Base-by-base conservation (phyloP, 2,888 invertebrate species). In the Lasioglossum marginatum region DNA sequence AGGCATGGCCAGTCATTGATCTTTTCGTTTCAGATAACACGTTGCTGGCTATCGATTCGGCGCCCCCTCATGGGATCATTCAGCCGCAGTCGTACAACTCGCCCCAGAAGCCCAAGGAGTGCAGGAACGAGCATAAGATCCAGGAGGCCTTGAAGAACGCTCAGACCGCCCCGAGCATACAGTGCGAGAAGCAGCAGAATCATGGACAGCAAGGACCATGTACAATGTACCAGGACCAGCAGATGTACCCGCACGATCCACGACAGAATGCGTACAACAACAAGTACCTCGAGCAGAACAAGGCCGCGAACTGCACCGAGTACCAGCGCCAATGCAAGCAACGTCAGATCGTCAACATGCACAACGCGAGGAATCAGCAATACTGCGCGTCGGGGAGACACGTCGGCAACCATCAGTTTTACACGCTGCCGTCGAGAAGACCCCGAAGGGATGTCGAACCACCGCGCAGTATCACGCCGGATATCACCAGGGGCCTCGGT, bases 391-490 rank as follows among this genome's bases (percentile, higher is more conserved):
- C 84, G 0, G 77, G 37, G 6, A 84, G 74, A 12, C 75, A 80
- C 14, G 63, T 23, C 48, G 90, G 88, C 76, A 90, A 88, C 74
- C 93, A 94, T 68, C 94, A 94, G 66, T 95, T 94, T 83, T 94
- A 94, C 80, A 96, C 96, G 0, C 89, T 96, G 63, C 96, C 96
- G 2, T 93, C 94, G 52, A 95, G 96, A 81, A 95, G 95, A 87
- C 91, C 95, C 1, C 95, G 95, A 71, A 95, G 94, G 84, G 95
- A 96, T 45, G 89, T 92, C 40, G 94, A 94, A 75, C 95, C 95
- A 43, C 95, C 95, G 12, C 95, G 96, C 77, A 96, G 96, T 66
- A 95, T 96, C 63, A 96, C 96, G 2, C 96, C 96, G 2, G 96
- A 96, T 82, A 96, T 96, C 76, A 96, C 96, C 52, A 94, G 96